phyloP scores from a whole-genome alignment of 1,140 invertebrate species.

The Leptinotarsa texana region DNA sequence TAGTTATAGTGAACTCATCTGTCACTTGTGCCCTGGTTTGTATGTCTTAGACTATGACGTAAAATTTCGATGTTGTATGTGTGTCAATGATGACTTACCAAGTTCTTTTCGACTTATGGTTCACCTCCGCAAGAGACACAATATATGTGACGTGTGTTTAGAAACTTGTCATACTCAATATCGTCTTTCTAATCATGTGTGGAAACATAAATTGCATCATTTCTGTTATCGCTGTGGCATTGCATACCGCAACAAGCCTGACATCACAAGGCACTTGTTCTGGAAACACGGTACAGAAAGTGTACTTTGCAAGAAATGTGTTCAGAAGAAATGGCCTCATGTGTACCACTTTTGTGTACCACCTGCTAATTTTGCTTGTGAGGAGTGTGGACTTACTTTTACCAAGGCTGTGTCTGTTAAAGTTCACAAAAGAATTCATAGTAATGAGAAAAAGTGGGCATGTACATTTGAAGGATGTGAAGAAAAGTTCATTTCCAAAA shows the following conservation, averaged over 20 bases:
- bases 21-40: slow-evolving; percentile 79
- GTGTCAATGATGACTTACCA: slow-evolving; percentile 71
- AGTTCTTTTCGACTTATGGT: slow-evolving; percentile 84
- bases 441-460: slow-evolving; percentile 67
- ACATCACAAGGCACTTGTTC: slow-evolving; percentile 84
- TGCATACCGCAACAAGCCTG: slow-evolving; percentile 78
- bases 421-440: slow-evolving; percentile 80
- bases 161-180: slow-evolving; percentile 77
- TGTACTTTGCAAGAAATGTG: slow-evolving; percentile 78
- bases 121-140: slow-evolving; percentile 78
- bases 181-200: slow-evolving; percentile 79
- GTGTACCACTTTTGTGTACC: slow-evolving; percentile 88
- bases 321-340: slow-evolving; percentile 88
- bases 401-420: slow-evolving; percentile 75
- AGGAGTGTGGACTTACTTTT: slow-evolving; percentile 77
- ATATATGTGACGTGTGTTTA: slow-evolving; percentile 82
- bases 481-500: slow-evolving; percentile 80
- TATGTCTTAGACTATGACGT: slow-evolving; percentile 70
- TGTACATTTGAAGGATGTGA: slow-evolving; percentile 71
- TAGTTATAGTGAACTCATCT: slow-evolving; percentile 81
- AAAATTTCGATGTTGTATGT: slow-evolving; percentile 74
- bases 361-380: slow-evolving; percentile 74
- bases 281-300: slow-evolving; percentile 91
- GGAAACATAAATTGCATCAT: slow-evolving; percentile 86
- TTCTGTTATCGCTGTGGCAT: slow-evolving; percentile 83